phyloP scores from a whole-genome alignment of 1,140 invertebrate species.

The Drosophila kepulauana region DNA sequence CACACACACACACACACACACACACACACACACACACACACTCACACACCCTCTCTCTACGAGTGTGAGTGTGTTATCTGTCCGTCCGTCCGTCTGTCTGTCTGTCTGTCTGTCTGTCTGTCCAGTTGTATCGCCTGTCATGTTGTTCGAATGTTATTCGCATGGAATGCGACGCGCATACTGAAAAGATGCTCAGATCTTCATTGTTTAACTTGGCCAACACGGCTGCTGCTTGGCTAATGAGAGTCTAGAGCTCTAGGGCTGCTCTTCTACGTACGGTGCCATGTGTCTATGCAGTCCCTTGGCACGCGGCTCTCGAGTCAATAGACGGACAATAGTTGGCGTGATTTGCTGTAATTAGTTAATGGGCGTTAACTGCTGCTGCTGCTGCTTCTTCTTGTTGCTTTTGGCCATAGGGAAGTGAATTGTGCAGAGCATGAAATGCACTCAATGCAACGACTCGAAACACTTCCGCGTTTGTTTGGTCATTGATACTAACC shows the following conservation, averaged over 20 bases:
- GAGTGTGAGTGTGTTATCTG: not conserved
- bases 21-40: not conserved
- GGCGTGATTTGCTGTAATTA: constrained; percentile 62
- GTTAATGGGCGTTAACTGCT: constrained; percentile 74
- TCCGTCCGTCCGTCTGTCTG: not conserved
- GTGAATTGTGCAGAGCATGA: constrained; percentile 44
- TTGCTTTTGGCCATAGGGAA: constrained; percentile 1
- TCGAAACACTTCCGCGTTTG: constrained; percentile 50
- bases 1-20: constrained; percentile 37
- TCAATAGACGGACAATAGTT: constrained; percentile 13
- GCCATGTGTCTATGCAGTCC: not conserved
- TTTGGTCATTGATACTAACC: constrained; percentile 2
- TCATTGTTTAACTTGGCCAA: not conserved
- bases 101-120: not conserved
- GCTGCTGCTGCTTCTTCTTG: constrained; percentile 25
- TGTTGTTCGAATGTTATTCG: constrained; percentile 55
- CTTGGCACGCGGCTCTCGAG: constrained; percentile 21
- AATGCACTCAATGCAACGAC: constrained; percentile 36
- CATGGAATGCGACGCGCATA: constrained; percentile 39
- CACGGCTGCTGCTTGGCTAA: not conserved
- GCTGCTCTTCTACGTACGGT: no score
- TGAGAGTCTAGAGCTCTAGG: not conserved
- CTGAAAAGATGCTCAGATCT: constrained; percentile 24
- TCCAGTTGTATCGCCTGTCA: constrained; percentile 44
- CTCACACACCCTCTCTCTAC: no score